Evolutionary conservation across 2,113 vertebrate species (phyloP).

Genomic region (Tapirus terrestris): DNA sequence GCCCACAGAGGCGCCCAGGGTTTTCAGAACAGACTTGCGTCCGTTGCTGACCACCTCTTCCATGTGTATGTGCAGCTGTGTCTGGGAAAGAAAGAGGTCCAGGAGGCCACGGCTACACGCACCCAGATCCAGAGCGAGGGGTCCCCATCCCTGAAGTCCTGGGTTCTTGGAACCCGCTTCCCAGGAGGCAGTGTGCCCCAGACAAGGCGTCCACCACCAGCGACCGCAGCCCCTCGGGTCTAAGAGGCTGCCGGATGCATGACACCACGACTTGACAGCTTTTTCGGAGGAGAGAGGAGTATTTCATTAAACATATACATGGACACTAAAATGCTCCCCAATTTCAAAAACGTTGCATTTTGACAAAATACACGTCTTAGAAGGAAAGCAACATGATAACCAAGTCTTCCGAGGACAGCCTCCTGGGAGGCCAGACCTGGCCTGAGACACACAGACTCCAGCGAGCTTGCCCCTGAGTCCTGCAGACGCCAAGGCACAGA

Average conservation of each 20-base stretch:
- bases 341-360: background rate
- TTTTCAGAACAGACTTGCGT: background rate
- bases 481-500: background rate
- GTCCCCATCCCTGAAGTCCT: background rate
- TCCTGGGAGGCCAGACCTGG: background rate
- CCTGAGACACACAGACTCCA: too few species aligned
- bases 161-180: background rate
- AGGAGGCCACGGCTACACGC: background rate
- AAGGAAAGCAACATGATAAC: background rate
- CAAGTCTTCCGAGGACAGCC: background rate
- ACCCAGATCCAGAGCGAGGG: background rate
- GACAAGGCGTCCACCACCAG: rapidly evolving
- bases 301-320: background rate
- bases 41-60: background rate
- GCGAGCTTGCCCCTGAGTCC: background rate
- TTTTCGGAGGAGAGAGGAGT: background rate
- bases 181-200: background rate
- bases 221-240: background rate
- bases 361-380: background rate
- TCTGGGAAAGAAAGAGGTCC: background rate
- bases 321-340: background rate
- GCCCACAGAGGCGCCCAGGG: background rate
- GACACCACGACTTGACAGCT: background rate
- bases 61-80: background rate
- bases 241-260: background rate